Evolutionary conservation across 1,140 invertebrate species (phyloP).

Genomic region (Radopholus similis): DNA sequence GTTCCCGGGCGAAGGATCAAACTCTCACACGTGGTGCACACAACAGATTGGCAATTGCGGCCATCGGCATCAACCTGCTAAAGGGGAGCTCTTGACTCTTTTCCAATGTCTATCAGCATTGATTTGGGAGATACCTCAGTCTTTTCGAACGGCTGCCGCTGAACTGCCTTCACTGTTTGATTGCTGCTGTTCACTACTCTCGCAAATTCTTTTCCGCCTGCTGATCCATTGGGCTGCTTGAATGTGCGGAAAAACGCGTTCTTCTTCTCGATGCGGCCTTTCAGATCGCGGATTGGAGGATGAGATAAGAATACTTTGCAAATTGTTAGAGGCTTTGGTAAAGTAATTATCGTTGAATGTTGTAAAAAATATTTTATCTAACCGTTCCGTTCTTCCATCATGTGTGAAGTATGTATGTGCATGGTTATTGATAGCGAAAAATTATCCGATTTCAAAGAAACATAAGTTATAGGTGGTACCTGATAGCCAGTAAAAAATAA

Average conservation of each 20-base stretch:
- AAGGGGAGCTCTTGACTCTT: neutral
- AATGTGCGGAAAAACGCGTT: conserved; percentile 22
- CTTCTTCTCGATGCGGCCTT: conserved; percentile 9
- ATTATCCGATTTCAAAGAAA: too few relatives aligned
- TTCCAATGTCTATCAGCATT: neutral
- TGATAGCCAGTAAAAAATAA: too few relatives aligned
- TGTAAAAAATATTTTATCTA: too few relatives aligned
- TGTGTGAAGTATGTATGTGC: too few relatives aligned
- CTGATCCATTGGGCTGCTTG: too few relatives aligned
- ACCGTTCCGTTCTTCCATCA: too few relatives aligned
- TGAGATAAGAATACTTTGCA: too few relatives aligned
- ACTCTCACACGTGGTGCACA: conserved; percentile 10
- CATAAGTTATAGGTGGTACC: too few relatives aligned
- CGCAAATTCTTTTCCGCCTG: neutral
- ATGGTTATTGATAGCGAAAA: too few relatives aligned
- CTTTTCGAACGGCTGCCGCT: neutral
- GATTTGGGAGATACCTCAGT: neutral
- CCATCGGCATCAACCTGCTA: conserved; percentile 25
- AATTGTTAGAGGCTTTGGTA: too few relatives aligned
- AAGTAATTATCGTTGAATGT: too few relatives aligned
- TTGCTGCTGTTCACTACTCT: conserved; percentile 3
- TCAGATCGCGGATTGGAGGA: conserved; percentile 18
- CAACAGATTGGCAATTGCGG: conserved; percentile 6
- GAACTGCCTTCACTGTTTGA: neutral
- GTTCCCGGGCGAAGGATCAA: conserved; percentile 8